These are phyloP conservation scores for Platycheirus albimanus DNA, from an alignment of 2,888 invertebrate genomes.

Conservation along the genomic window DNA sequence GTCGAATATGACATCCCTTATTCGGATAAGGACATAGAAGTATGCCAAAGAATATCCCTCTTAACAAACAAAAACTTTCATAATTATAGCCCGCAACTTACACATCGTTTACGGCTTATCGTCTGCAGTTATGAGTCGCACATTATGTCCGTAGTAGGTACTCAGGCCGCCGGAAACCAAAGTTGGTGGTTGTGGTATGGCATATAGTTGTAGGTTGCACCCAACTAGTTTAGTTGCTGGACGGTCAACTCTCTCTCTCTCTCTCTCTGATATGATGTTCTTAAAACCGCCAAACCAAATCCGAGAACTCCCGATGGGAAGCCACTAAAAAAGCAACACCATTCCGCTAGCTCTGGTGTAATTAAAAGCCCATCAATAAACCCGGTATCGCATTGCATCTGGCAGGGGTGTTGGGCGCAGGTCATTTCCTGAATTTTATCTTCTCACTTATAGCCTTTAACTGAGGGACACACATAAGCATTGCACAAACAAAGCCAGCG, in stretches of 20 bases:
- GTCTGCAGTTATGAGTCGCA: conserved; percentile 65
- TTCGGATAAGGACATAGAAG: conserved; percentile 43
- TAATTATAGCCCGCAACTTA: conserved; percentile 68
- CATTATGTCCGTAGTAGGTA: no score
- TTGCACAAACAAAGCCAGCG: conserved; percentile 53
- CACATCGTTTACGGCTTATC: conserved; percentile 73
- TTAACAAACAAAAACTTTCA: conserved; percentile 61
- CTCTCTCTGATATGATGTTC: conserved; percentile 65
- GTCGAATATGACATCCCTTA: conserved; percentile 25
- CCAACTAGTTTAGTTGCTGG: conserved; percentile 33
- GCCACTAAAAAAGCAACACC: conserved; percentile 59
- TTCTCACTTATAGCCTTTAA: conserved; percentile 66
- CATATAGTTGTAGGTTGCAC: conserved; percentile 1
- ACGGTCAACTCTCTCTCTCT: conserved; percentile 48
- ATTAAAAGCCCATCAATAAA: conserved; percentile 74
- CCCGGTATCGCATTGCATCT: conserved; percentile 73
- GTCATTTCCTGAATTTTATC: conserved; percentile 74
- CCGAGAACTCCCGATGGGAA: conserved; percentile 67
- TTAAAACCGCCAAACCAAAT: conserved; percentile 70
- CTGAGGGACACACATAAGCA: conserved; percentile 48
- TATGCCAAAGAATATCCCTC: conserved; percentile 48
- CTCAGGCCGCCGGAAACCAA: conserved; percentile 37
- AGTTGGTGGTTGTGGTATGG: conserved; percentile 9
- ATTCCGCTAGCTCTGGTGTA: conserved; percentile 51
- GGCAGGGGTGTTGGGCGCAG: conserved; percentile 69